Conservation (phyloP, 2,797 vertebrate genomes). For the Scyliorhinus canicula region DNA sequence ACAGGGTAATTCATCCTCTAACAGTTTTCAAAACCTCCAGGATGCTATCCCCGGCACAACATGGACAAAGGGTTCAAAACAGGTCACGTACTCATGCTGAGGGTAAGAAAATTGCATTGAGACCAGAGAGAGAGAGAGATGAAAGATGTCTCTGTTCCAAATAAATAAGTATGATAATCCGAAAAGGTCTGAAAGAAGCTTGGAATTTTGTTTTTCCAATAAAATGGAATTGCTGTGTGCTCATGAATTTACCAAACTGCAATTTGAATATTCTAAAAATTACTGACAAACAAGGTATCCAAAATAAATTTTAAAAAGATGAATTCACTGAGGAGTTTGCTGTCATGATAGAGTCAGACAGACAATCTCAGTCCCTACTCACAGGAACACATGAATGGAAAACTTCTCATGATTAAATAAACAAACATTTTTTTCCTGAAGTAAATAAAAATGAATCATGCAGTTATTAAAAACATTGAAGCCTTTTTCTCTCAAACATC, state of each 20-base stretch:
- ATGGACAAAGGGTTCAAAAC: not conserved
- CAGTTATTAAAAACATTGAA: slow-evolving; percentile 3
- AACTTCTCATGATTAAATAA: not conserved
- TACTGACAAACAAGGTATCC: not conserved
- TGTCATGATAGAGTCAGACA: not conserved
- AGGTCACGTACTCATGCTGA: not conserved
- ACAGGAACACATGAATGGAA: not conserved
- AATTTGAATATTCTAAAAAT: not conserved
- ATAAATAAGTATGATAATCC: not conserved
- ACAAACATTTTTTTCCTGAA: not conserved
- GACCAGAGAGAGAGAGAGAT: not conserved
- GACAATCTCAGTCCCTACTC: not conserved
- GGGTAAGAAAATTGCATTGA: not conserved
- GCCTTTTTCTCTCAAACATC: not conserved
- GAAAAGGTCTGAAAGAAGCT: not conserved
- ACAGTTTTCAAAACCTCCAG: not conserved
- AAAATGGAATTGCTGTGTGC: not conserved
- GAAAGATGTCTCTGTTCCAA: not conserved
- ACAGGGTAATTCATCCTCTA: not conserved
- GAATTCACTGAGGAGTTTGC: not conserved
- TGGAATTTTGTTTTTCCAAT: not conserved
- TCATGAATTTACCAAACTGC: not conserved
- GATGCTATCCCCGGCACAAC: not conserved
- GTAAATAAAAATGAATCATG: not conserved
- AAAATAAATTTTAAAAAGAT: not conserved